Evolutionary conservation across 2,888 invertebrate species (phyloP).

Genomic region (Plebejus argus): DNA sequence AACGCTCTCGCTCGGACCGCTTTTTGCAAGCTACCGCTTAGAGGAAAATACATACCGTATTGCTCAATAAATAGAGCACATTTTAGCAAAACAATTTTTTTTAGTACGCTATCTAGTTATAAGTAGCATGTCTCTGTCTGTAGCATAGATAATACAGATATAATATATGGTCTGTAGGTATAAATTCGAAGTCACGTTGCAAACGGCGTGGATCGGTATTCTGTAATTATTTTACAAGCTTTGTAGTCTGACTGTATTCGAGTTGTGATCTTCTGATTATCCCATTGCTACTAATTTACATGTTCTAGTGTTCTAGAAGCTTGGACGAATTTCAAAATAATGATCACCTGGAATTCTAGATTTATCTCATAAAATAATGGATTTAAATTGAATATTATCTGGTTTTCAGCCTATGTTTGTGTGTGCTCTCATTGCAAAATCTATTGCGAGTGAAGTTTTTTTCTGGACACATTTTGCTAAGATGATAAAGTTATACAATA

Average conservation of each 20-base stretch:
- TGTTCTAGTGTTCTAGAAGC: slow-evolving; percentile 43
- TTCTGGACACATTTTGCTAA: neutral
- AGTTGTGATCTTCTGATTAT: slow-evolving; percentile 39
- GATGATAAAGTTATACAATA: neutral
- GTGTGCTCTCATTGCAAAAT: neutral
- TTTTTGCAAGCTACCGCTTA: too few species aligned
- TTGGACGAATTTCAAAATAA: neutral
- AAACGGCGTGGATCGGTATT: slow-evolving; percentile 74
- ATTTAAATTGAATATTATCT: slow-evolving; percentile 1
- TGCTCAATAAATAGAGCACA: too few species aligned
- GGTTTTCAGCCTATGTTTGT: neutral
- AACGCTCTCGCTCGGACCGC: too few species aligned
- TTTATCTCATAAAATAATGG: neutral
- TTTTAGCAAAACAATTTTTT: too few species aligned
- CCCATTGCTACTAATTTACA: slow-evolving; percentile 40
- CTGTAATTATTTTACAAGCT: slow-evolving; percentile 17
- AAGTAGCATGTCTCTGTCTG: too few species aligned
- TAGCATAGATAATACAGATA: too few species aligned
- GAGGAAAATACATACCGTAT: too few species aligned
- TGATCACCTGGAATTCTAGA: neutral
- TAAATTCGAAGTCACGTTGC: slow-evolving; percentile 79
- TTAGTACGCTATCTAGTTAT: too few species aligned
- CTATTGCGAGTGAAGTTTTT: neutral
- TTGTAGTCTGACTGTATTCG: slow-evolving; percentile 37
- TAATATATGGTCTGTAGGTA: neutral